A percentile compares a stretch with the other conserved stretches of the same genome.
These are phyloP conservation scores for Nothocercus julius DNA, from an alignment of 2,113 vertebrate genomes.

Conservation along the genomic window DNA sequence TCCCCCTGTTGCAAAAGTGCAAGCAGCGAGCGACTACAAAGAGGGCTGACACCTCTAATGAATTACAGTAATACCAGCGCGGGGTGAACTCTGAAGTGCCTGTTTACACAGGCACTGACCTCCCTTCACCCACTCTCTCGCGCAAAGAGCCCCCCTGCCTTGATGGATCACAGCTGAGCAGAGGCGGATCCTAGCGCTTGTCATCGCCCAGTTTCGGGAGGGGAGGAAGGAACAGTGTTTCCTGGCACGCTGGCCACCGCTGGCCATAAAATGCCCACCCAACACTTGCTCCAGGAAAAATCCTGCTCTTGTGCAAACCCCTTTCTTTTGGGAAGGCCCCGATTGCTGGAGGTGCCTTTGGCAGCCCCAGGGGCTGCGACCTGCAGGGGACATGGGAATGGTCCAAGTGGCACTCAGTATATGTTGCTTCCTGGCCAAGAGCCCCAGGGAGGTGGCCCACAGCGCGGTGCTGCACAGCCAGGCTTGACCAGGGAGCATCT, in stretches of 20 bases:
- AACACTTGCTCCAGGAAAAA: not conserved
- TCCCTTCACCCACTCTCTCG: constrained; percentile 38
- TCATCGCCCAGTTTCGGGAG: not conserved
- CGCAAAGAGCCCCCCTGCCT: not conserved
- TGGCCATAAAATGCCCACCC: not conserved
- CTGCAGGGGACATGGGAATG: not conserved
- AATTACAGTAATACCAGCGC: constrained; percentile 56
- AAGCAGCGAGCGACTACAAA: constrained; percentile 17
- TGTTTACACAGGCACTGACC: constrained; percentile 71
- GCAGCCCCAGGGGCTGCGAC: not conserved
- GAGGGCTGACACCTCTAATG: constrained; percentile 66
- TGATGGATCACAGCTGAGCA: constrained; percentile 71
- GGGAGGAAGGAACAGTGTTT: not conserved
- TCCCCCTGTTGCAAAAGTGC: too few relatives aligned
- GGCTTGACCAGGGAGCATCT: not conserved
- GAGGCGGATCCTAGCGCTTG: constrained; percentile 37
- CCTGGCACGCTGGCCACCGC: not conserved
- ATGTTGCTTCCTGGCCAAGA: too few relatives aligned
- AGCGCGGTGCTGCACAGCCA: not conserved
- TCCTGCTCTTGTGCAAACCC: fast-evolving
- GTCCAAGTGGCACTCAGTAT: too few relatives aligned
- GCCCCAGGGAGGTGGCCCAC: too few relatives aligned
- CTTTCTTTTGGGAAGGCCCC: fast-evolving
- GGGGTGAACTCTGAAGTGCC: constrained; percentile 63
- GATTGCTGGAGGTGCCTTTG: fast-evolving